Evolutionary conservation across 2,888 invertebrate genomes (phyloP).

Genomic region (Uropetala carovei): DNA sequence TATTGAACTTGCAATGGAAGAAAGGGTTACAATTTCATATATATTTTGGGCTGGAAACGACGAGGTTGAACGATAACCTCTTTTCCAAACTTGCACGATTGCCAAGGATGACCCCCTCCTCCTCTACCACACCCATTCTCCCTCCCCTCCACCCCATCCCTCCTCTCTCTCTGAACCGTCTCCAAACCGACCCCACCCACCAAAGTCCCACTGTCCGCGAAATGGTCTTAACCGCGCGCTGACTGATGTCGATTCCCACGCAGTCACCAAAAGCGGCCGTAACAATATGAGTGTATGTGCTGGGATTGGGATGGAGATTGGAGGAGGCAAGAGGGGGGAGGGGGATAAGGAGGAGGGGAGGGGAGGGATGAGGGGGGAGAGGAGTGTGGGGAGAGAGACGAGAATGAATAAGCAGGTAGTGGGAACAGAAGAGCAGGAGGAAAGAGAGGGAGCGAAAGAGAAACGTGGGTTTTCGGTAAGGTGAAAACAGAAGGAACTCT

Average conservation of each 20-base stretch:
- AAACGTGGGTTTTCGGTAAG: slow-evolving; percentile 11
- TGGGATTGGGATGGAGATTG: not conserved
- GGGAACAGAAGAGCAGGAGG: slow-evolving; percentile 36
- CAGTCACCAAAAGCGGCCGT: not conserved
- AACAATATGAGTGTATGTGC: not conserved
- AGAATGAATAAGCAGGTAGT: slow-evolving; percentile 54
- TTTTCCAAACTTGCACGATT: not conserved
- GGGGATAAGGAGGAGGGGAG: not conserved
- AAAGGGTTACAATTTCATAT: not conserved
- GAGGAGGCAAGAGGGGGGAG: not conserved
- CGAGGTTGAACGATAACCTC: slow-evolving; percentile 3
- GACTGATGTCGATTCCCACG: slow-evolving; percentile 47
- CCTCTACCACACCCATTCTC: not conserved
- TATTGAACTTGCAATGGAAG: not conserved
- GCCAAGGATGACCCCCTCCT: not conserved
- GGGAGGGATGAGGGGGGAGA: no score
- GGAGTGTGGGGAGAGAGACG: not conserved
- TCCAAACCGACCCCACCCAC: no score
- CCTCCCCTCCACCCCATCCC: no score
- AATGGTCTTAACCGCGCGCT: not conserved
- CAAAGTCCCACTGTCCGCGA: no score
- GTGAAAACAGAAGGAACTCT: slow-evolving; percentile 24
- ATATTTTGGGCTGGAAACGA: not conserved
- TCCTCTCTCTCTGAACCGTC: no score
- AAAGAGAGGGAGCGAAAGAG: slow-evolving; percentile 2